Evolutionary conservation across 2,888 invertebrate species (phyloP), one percentile per base, ranked within the genome.

Genomic region (Cyaniris semiargus): DNA sequence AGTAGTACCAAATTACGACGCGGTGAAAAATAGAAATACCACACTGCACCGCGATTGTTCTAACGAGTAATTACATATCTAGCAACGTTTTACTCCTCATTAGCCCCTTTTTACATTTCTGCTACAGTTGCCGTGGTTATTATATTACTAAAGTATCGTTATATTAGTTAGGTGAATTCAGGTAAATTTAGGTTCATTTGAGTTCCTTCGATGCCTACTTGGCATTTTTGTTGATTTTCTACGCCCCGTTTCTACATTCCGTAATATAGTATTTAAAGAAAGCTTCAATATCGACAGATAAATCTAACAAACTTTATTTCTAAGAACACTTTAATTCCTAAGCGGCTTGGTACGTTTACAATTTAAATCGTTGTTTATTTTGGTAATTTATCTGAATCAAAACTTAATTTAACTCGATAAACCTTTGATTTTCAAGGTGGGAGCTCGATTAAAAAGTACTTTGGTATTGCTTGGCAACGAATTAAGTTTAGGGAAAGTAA

Each of bases 21-120:
- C 53, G 53, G 53, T 53, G 74, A 74, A 48, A 74, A 53, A 38
- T 71, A 71, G n/a, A 38, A 38, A 38, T 38, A 38, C 21, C n/a
- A 71, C 10, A 38, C 18, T n/a, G 38, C 38, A 71, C n/a, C 38
- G 71, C 21, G 21, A 21, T 70, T 38, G 31, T 70, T n/a, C 34
- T 70, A 58, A 27, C 66, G 66, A 66, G 66, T 66, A 66, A 66
- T 66, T 66, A 66, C 66, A 31, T 66, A 66, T 66, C 66, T 66
- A 23, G 4, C 1, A 66, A 31, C 66, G 27, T 66, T 66, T 27
- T 66, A 66, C 66, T 66, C 27, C 27, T 31, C 66, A 31, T 66
- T 66, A 66, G 27, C 66, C 31, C 6, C 6, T 31, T 66, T 66
- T 23, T 15, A 15, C 27, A 66, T 27, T 23, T 31, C 27, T 27